Conservation (phyloP, 2,113 vertebrate species). For the Petromus typicus region DNA sequence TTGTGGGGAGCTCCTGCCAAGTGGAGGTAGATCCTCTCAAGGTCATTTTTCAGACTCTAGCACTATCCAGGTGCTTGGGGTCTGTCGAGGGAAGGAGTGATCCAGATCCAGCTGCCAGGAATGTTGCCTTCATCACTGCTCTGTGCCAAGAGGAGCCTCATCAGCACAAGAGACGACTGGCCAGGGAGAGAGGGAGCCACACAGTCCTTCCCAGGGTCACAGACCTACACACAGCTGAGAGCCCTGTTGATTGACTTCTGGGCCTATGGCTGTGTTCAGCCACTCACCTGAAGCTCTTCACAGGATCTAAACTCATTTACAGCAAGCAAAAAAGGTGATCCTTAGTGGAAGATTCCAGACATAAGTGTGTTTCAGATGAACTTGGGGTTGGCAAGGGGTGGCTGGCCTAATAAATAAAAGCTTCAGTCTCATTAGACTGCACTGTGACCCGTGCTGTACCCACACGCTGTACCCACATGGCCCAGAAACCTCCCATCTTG, state of each 20-base stretch:
- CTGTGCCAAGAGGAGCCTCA: background rate
- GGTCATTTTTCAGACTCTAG: background rate
- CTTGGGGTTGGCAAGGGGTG: background rate
- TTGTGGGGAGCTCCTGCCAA: background rate
- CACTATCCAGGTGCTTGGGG: background rate
- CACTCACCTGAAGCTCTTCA: background rate
- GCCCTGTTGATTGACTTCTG: background rate
- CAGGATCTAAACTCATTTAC: background rate
- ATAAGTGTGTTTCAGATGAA: background rate
- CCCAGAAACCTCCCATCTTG: background rate
- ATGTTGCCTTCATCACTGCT: background rate
- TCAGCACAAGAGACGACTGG: background rate
- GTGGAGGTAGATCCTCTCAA: background rate
- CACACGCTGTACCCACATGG: background rate
- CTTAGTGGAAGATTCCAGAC: background rate
- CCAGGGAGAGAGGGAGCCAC: too few relatives aligned
- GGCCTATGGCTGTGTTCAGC: background rate
- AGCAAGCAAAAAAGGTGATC: background rate
- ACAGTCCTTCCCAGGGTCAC: background rate
- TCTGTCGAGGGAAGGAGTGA: background rate
- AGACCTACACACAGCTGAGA: background rate
- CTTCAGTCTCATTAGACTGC: background rate
- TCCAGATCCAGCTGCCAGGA: background rate
- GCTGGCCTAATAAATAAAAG: background rate
- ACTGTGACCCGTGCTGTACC: background rate